These are phyloP conservation scores for Neostethus bicornis DNA, from an alignment of 2,797 vertebrate genomes.

Conservation along the genomic window DNA sequence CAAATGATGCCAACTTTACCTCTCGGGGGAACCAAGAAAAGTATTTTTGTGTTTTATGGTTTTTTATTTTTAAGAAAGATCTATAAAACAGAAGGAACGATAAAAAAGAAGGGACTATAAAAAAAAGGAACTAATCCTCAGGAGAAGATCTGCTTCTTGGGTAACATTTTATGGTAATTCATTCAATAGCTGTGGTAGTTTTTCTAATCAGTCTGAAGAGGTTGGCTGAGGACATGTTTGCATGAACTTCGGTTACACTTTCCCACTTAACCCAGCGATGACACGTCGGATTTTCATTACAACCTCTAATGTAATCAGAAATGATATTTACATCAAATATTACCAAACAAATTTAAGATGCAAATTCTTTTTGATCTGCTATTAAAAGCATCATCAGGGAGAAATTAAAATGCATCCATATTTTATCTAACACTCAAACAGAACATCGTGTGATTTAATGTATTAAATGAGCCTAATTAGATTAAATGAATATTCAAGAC, in stretches of 20 bases:
- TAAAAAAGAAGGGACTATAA: neutral
- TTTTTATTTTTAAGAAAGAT: no score
- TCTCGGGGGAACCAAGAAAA: no score
- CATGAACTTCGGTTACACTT: neutral
- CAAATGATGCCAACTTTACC: no score
- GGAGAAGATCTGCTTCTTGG: neutral
- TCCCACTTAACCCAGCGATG: neutral
- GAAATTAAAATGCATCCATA: constrained; percentile 22
- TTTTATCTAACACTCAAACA: constrained; percentile 43
- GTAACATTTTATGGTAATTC: neutral
- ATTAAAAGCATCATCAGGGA: constrained; percentile 2
- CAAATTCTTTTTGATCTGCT: constrained; percentile 55
- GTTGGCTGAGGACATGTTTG: neutral
- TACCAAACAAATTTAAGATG: constrained; percentile 62
- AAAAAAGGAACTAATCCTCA: neutral
- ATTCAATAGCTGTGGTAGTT: neutral
- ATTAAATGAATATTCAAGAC: constrained; percentile 52
- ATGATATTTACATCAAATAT: constrained; percentile 57
- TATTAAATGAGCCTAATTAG: constrained; percentile 35
- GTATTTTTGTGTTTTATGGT: no score
- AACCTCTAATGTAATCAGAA: constrained; percentile 14
- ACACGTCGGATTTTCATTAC: constrained; percentile 9
- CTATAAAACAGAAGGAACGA: neutral
- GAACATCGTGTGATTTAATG: constrained; percentile 23
- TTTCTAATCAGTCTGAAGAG: neutral